These are phyloP conservation scores for Anabas testudineus DNA, from an alignment of 2,797 vertebrate genomes.

Conservation along the genomic window DNA sequence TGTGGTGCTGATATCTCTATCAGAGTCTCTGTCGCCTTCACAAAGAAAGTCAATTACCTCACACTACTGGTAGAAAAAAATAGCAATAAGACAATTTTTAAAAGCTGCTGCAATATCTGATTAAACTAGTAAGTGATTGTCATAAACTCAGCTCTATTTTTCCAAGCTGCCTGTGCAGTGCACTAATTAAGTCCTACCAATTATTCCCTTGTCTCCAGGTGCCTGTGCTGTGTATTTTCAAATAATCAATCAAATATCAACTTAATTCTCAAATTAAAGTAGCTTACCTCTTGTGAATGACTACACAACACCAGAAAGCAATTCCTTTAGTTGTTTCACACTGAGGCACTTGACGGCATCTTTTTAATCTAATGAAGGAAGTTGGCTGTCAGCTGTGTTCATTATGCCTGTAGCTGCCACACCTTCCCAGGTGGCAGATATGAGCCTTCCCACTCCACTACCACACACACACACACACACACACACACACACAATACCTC, in stretches of 20 bases:
- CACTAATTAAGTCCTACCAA: slow-evolving; percentile 22
- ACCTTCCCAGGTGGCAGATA: slow-evolving; percentile 38
- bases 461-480: too few relatives aligned
- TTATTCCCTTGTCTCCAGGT: slow-evolving; percentile 31
- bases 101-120: neutral
- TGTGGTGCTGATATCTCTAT: neutral
- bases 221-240: neutral
- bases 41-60: slow-evolving; percentile 24
- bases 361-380: slow-evolving; percentile 27
- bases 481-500: slow-evolving; percentile 35
- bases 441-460: slow-evolving; percentile 44
- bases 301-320: neutral
- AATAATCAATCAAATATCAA: neutral
- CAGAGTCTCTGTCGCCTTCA: neutral
- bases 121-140: accelerated
- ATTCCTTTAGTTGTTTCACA: slow-evolving; percentile 8
- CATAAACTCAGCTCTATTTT: neutral
- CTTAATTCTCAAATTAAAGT: neutral
- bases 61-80: neutral
- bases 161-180: neutral
- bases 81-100: neutral
- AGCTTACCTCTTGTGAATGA: slow-evolving; percentile 57
- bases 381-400: slow-evolving; percentile 5
- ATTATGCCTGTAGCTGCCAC: slow-evolving; percentile 18
- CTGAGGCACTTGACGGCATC: slow-evolving; percentile 3